Evolutionary conservation across 2,888 invertebrate species (phyloP).

Genomic region (Heliothis peltigera): DNA sequence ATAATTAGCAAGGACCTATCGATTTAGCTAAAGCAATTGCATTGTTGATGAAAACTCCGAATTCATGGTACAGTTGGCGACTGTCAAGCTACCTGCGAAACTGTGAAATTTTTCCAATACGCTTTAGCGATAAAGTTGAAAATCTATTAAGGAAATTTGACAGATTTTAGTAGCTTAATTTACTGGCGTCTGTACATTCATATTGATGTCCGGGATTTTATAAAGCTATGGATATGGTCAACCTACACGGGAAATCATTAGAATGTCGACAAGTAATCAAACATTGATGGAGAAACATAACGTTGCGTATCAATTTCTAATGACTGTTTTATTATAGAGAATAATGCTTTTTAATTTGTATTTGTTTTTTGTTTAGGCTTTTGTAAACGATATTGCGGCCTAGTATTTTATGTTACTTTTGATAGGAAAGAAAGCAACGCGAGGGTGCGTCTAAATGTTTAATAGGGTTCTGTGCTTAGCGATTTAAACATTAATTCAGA

Average conservation of each 20-base stretch:
- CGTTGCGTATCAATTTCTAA: constrained; percentile 31
- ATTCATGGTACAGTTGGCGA: no score
- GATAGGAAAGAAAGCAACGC: constrained; percentile 21
- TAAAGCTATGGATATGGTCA: background rate
- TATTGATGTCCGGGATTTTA: background rate
- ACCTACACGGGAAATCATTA: constrained; percentile 32
- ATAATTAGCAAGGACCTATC: no score
- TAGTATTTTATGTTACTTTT: constrained; percentile 6
- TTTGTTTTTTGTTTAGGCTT: constrained; percentile 2
- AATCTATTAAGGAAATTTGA: no score
- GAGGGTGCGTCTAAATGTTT: background rate
- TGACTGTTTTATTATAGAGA: background rate
- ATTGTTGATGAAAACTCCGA: no score
- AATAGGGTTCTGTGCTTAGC: background rate
- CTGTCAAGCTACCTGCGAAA: background rate
- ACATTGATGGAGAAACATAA: constrained; percentile 15
- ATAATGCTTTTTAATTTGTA: background rate
- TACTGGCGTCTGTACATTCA: no score
- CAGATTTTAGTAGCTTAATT: no score
- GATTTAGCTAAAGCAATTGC: no score
- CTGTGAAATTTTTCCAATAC: no score
- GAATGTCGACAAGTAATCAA: constrained; percentile 35
- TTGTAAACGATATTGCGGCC: constrained; percentile 18
- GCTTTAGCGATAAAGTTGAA: background rate
- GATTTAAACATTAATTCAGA: no score